Conservation (phyloP, 1,140 invertebrate species). For the Heliconius hewitsoni region DNA sequence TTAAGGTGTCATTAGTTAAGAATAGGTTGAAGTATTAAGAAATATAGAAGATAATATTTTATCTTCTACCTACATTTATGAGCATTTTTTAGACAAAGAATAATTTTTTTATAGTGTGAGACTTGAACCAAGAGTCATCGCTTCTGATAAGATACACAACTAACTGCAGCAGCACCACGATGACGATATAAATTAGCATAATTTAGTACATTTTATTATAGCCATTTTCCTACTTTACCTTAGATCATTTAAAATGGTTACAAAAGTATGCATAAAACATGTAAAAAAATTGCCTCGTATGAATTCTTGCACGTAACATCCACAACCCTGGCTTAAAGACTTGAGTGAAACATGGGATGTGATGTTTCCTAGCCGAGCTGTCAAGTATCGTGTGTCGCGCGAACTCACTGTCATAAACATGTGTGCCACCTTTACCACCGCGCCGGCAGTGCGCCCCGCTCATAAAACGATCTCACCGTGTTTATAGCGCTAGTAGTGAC, state of each 20-base stretch:
- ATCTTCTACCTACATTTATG: no score
- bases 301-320: conserved; percentile 49
- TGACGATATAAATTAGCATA: not conserved
- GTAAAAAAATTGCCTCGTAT: conserved; percentile 24
- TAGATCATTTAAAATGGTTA: not conserved
- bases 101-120: no score
- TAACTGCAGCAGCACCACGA: no score
- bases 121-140: no score
- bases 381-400: conserved; percentile 49
- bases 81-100: no score
- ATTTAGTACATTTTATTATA: not conserved
- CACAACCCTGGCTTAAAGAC: conserved; percentile 38
- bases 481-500: conserved; percentile 26
- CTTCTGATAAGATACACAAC: no score
- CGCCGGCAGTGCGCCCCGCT: conserved; percentile 25
- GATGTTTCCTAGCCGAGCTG: conserved; percentile 44
- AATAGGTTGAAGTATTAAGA: no score
- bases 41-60: no score
- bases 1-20: no score
- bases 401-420: conserved; percentile 48
- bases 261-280: conserved; percentile 30
- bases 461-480: conserved; percentile 37
- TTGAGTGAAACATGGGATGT: conserved; percentile 47
- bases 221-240: not conserved
- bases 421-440: conserved; percentile 41